phyloP scores from a whole-genome alignment of 2,888 invertebrate species.

The Lithophane semibrunnea region DNA sequence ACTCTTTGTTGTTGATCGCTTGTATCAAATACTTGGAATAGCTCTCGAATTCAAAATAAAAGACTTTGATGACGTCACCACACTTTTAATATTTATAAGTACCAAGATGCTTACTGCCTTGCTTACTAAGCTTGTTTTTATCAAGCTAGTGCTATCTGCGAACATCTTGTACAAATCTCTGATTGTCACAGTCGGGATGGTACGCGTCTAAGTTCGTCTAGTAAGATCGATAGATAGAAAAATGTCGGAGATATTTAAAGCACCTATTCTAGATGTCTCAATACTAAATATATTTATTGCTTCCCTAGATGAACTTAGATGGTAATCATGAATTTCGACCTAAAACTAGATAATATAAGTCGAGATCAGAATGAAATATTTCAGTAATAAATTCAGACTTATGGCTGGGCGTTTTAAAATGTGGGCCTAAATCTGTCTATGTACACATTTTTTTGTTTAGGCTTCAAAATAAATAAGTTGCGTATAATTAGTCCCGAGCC shows the following conservation, averaged over 20 bases:
- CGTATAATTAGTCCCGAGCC: slow-evolving; percentile 20
- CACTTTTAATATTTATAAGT: neutral
- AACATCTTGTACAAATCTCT: slow-evolving; percentile 24
- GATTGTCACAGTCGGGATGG: neutral
- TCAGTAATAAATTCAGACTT: slow-evolving; percentile 26
- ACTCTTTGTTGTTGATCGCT: slow-evolving; percentile 32
- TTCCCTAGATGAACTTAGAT: too few relatives aligned
- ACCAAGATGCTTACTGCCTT: neutral
- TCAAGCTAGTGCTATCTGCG: slow-evolving; percentile 11
- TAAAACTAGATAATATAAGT: slow-evolving; percentile 14
- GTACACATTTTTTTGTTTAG: neutral
- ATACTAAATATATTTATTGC: too few relatives aligned
- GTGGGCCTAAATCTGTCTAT: neutral
- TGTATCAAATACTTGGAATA: slow-evolving; percentile 52
- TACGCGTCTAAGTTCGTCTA: neutral
- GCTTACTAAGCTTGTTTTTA: slow-evolving; percentile 15
- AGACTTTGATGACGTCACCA: slow-evolving; percentile 26
- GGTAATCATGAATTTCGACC: slow-evolving; percentile 4
- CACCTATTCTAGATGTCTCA: neutral
- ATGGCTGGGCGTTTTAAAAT: neutral
- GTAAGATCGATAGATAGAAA: neutral
- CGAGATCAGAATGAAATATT: slow-evolving; percentile 25
- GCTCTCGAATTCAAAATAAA: slow-evolving; percentile 12
- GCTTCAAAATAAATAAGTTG: slow-evolving; percentile 2
- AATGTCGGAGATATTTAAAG: slow-evolving; percentile 14